Evolutionary conservation across 2,888 invertebrate species (phyloP).

Genomic region (Bombylius discolor): DNA sequence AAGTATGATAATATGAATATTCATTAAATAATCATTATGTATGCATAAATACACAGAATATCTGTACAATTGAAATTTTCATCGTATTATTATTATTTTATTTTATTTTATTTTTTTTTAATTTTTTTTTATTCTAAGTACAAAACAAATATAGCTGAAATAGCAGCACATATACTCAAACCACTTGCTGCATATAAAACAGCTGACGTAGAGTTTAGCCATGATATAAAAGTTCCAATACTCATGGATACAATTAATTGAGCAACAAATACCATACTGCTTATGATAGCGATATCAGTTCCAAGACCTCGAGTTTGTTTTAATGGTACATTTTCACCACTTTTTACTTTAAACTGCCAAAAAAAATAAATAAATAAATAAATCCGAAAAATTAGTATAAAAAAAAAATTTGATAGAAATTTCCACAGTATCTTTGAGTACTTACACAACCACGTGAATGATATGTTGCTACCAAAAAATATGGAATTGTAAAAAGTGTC

Average conservation of each 20-base stretch:
- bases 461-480: constrained; percentile 34
- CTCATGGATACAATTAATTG: constrained; percentile 33
- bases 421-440: constrained; percentile 3
- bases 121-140: constrained; percentile 20
- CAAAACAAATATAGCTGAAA: constrained; percentile 33
- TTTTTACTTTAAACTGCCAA: constrained; percentile 28
- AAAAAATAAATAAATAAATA: constrained; percentile 4
- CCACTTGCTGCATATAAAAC: constrained; percentile 34
- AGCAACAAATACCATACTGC: constrained; percentile 36
- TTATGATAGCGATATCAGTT: constrained; percentile 37
- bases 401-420: background rate
- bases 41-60: no score
- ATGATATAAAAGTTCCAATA: constrained; percentile 29
- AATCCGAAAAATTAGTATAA: no score
- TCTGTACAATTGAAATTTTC: no score
- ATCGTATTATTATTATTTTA: no score
- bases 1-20: no score
- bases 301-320: constrained; percentile 35
- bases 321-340: constrained; percentile 31
- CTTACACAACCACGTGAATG: constrained; percentile 36
- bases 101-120: no score
- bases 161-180: constrained; percentile 30
- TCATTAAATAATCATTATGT: no score
- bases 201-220: constrained; percentile 30
- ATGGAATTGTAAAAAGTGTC: constrained; percentile 37